These are phyloP conservation scores for Eutrigla gurnardus DNA, from an alignment of 2,797 vertebrate genomes.

Conservation along the genomic window DNA sequence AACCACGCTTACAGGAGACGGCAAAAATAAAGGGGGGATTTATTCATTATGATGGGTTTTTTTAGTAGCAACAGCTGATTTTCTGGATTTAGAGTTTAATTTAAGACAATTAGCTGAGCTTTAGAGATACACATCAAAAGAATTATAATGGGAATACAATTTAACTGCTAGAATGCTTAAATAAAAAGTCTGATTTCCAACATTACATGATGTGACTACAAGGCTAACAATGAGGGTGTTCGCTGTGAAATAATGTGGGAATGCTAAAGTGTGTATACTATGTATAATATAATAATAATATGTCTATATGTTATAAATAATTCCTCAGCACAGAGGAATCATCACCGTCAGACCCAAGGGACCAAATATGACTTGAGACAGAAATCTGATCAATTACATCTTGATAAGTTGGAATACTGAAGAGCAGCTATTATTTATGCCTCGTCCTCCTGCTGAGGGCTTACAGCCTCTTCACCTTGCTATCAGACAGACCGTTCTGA, in stretches of 20 bases:
- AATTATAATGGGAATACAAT: background rate
- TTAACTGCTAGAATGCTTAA: background rate
- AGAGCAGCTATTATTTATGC: background rate
- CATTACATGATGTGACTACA: background rate
- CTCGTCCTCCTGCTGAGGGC: slow-evolving; percentile 52
- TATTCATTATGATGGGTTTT: slow-evolving; percentile 30
- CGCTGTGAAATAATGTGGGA: background rate
- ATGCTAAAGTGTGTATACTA: background rate
- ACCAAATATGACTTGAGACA: background rate
- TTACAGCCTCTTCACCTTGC: slow-evolving; percentile 26
- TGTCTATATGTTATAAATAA: background rate
- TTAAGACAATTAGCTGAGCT: background rate
- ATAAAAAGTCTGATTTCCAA: background rate
- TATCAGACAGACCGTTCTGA: background rate
- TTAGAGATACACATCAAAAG: no score
- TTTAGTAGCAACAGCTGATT: slow-evolving; percentile 6
- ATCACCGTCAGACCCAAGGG: background rate
- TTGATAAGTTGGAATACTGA: background rate
- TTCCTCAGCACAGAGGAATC: no score
- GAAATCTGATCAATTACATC: background rate
- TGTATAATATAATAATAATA: background rate
- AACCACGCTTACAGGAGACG: slow-evolving; percentile 9
- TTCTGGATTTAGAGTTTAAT: slow-evolving; percentile 16
- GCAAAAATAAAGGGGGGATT: background rate
- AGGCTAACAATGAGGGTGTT: background rate